Evolutionary conservation across 2,888 invertebrate species (phyloP), one percentile per base, ranked within the genome.

Genomic region (Spisula subtruncata): DNA sequence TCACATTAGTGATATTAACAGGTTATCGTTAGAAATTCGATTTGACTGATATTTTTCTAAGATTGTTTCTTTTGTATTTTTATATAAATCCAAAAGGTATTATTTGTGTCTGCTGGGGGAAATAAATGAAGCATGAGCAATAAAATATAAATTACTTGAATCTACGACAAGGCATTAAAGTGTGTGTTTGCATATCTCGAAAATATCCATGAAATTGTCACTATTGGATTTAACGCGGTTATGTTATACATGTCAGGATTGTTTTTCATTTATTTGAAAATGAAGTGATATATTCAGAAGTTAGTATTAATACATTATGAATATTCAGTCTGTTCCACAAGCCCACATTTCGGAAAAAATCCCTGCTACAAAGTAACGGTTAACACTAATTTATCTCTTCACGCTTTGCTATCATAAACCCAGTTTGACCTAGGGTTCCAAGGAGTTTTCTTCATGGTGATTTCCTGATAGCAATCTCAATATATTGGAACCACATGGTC

Each of bases 1-100:
- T 54, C 85, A n/a, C 35, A 79, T 85, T 85, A 12, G 71, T 18
- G 18, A 29, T 51, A 54, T 79, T 85, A 75, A 79, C 79, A 85
- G 79, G 85, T 54, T 85, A 79, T 48, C 35, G 51, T 18, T 41
- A 79, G 85, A 79, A 51, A 85, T n/a, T 54, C 12, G 51, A 32
- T 51, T 79, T 79, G 46, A 71, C 41, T 46, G 29, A 48, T 83
- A 46, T 48, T 48, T 56, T 41, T 71, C 54, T 18, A 71, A 46
- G n/a, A 12, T 29, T 48, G 29, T 25, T 25, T 25, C 4, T 14
- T 8, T n/a, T 46, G n/a, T 83, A 60, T n/a, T 29, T 29, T 51
- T 25, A 25, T 54, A 54, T 51, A 82, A 82, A 41, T 35, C n/a
- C 60, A 41, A 6, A 14, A 2, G 8, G 14, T n/a, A n/a, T n/a